Evolutionary conservation across 2,797 vertebrate genomes (phyloP).

Genomic region (Babyrousa celebensis): DNA sequence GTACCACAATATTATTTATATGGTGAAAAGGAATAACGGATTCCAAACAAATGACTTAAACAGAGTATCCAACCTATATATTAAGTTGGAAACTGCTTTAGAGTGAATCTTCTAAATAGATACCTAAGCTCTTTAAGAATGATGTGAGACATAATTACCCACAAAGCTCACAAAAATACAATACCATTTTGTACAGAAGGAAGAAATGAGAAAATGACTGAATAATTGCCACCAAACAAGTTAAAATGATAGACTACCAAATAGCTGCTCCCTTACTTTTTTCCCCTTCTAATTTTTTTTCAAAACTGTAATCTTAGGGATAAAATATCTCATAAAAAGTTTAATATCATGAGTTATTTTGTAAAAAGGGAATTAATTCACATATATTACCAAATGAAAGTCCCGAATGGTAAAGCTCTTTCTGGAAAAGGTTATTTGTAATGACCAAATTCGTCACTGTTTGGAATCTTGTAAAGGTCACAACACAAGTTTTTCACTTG

Average conservation of each 20-base stretch:
- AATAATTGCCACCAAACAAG: constrained; percentile 35
- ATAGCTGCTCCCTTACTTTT: not conserved
- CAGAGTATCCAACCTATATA: not conserved
- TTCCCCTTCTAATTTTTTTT: constrained; percentile 58
- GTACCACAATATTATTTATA: not conserved
- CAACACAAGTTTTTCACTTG: constrained; percentile 91
- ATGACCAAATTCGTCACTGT: constrained; percentile 95
- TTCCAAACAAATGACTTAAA: constrained; percentile 38
- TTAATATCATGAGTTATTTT: constrained; percentile 89
- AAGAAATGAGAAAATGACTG: constrained; percentile 57
- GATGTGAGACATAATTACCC: not conserved
- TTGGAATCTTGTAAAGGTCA: constrained; percentile 96
- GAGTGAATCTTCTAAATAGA: not conserved
- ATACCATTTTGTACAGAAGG: not conserved
- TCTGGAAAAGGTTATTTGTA: constrained; percentile 94
- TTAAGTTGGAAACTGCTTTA: constrained; percentile 7
- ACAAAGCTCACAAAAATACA: not conserved
- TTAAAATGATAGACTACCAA: constrained; percentile 47
- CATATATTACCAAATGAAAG: constrained; percentile 88
- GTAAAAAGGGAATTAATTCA: constrained; percentile 90
- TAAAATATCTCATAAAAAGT: constrained; percentile 83
- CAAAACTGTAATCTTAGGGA: constrained; percentile 67
- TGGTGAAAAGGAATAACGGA: not conserved
- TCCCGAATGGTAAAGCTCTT: constrained; percentile 87
- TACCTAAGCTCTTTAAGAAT: not conserved